Evolutionary conservation across 2,888 invertebrate species (phyloP), one percentile per base, ranked within the genome.

Genomic region (Drosophila rellima): DNA sequence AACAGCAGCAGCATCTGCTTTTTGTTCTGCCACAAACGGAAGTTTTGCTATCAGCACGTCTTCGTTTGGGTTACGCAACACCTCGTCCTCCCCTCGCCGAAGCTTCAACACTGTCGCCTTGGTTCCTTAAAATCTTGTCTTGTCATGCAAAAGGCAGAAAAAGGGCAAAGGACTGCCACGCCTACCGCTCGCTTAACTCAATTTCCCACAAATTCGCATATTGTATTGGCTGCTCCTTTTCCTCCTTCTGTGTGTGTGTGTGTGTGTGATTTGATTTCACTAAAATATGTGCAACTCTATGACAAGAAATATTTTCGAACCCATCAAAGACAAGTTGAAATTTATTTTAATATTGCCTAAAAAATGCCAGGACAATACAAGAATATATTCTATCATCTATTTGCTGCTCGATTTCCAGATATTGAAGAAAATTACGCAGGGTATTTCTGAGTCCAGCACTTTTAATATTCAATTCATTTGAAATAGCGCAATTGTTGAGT

Each of bases 41-140:
- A 78, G 71, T 59, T 65, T 40, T 50, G 68, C 65, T 50, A 65
- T 68, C 74, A 74, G 77, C 78, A 78, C 67, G 74, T 74, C 56
- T 64, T 42, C 67, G 39, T 31, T 23, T 44, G 66, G 66, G 37
- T 42, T 56, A 63, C 64, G 54, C 70, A 66, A 35, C 50, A 31
- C 20, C 39, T 33, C 35, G 17, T 13, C 13, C 42, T 17, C 26
- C 29, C 35, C 51, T 33, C 26, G 42, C 15, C 8, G 13, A 6
- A 13, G 4, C 13, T 13, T 29, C 7, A 20, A 20, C 11, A 20
- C 55, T 69, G 56, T 67, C 51, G 52, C 50, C 50, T 72, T 73
- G 54, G 56, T 50, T 65, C 68, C 64, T 5, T 8, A 44, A 74
- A 72, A 74, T 86, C 75, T 63, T 68, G 63, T 70, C 59, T 72